Evolutionary conservation across 2,113 vertebrate genomes (phyloP).

Genomic region (Cinclus mexicanus): DNA sequence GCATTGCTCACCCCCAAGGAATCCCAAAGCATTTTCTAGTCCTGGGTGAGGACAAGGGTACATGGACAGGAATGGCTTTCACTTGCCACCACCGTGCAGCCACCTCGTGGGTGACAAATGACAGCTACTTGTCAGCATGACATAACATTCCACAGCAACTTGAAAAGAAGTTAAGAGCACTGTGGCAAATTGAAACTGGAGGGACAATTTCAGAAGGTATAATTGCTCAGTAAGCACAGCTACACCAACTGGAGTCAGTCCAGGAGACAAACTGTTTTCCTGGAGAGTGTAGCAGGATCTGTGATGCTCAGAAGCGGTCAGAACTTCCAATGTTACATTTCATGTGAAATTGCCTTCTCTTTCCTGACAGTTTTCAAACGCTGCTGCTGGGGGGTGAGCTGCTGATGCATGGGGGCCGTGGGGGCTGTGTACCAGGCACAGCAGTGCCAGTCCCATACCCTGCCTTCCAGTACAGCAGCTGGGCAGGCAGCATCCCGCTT

Average conservation of each 20-base stretch:
- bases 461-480: neutral
- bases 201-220: neutral
- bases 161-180: constrained; percentile 13
- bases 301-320: neutral
- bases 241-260: neutral
- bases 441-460: neutral
- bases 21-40: neutral
- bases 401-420: rapidly evolving
- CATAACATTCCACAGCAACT: neutral
- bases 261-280: neutral
- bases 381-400: neutral
- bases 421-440: neutral
- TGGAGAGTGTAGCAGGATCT: neutral
- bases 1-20: neutral
- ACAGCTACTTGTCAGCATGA: constrained; percentile 6
- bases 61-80: neutral
- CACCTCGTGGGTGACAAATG: neutral
- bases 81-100: rapidly evolving
- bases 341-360: neutral
- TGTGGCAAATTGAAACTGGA: constrained; percentile 18
- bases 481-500: neutral
- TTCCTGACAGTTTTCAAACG: rapidly evolving
- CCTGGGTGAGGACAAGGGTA: rapidly evolving
- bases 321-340: rapidly evolving
- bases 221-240: neutral